A percentile compares a stretch with the other conserved stretches of the same genome.
Evolutionary conservation across 2,888 invertebrate species (phyloP).

Genomic region (Heliconius hortense): DNA sequence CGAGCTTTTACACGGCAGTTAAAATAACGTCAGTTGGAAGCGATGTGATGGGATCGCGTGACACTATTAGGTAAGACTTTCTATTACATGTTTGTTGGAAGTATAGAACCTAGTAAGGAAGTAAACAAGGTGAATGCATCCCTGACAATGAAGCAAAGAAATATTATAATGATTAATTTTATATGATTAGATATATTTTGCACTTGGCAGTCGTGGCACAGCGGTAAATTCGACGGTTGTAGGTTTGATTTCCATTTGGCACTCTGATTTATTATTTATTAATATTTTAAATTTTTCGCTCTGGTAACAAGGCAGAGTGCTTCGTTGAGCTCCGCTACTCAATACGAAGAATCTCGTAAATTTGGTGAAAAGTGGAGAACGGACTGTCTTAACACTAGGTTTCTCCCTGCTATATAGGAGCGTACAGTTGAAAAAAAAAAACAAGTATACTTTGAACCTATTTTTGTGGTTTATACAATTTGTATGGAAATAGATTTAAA

Average conservation of each 20-base stretch:
- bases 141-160: background rate
- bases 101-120: slow-evolving; percentile 12
- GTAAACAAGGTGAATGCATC: slow-evolving; percentile 6
- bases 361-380: background rate
- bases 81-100: slow-evolving; percentile 21
- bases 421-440: background rate
- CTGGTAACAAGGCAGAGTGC: too few relatives aligned
- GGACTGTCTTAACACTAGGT: background rate
- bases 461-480: too few relatives aligned
- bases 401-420: background rate
- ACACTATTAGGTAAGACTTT: slow-evolving; percentile 27
- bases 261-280: too few relatives aligned
- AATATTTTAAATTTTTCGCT: too few relatives aligned
- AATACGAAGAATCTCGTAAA: too few relatives aligned
- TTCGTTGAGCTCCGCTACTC: too few relatives aligned
- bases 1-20: slow-evolving; percentile 15
- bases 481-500: too few relatives aligned
- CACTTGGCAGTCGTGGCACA: too few relatives aligned
- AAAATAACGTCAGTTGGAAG: slow-evolving; percentile 18
- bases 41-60: slow-evolving; percentile 29
- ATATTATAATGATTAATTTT: background rate
- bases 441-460: too few relatives aligned
- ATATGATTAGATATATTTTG: background rate
- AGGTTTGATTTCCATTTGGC: too few relatives aligned
- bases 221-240: too few relatives aligned